Conservation (phyloP, 2,113 vertebrate species). For the Halcyon senegalensis region DNA sequence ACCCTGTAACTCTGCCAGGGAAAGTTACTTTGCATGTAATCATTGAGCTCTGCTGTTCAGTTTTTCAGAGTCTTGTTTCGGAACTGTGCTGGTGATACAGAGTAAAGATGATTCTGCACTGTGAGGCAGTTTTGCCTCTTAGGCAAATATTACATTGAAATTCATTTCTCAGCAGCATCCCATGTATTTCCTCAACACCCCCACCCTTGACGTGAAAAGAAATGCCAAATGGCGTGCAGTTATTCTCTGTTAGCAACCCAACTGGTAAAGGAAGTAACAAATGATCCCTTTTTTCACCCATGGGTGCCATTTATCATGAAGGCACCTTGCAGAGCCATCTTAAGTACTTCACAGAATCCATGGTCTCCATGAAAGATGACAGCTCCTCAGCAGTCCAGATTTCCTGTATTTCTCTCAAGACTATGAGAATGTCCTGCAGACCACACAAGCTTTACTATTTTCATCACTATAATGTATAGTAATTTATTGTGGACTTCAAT, state of each 20-base stretch:
- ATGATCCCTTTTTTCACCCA: rapidly evolving
- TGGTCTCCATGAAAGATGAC: background rate
- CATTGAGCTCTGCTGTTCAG: background rate
- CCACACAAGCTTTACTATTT: background rate
- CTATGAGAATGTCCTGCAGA: background rate
- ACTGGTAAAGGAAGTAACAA: background rate
- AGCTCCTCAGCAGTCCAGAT: background rate
- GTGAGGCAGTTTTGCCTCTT: background rate
- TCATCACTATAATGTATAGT: background rate
- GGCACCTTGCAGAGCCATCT: background rate
- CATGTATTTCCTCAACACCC: background rate
- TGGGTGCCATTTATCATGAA: background rate
- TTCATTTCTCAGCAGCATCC: background rate
- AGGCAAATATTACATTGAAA: slow-evolving; percentile 11
- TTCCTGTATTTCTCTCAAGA: background rate
- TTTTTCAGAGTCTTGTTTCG: background rate
- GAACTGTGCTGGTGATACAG: background rate
- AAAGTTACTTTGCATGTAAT: background rate
- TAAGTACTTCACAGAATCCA: background rate
- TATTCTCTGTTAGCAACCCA: background rate
- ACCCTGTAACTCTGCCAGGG: background rate
- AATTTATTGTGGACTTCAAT: background rate
- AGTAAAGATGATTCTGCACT: background rate
- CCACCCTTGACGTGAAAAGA: background rate
- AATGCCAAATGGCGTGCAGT: background rate